Evolutionary conservation across 2,797 vertebrate species (phyloP), one percentile per base, ranked within the genome.

Genomic region (Liparis tanakae): DNA sequence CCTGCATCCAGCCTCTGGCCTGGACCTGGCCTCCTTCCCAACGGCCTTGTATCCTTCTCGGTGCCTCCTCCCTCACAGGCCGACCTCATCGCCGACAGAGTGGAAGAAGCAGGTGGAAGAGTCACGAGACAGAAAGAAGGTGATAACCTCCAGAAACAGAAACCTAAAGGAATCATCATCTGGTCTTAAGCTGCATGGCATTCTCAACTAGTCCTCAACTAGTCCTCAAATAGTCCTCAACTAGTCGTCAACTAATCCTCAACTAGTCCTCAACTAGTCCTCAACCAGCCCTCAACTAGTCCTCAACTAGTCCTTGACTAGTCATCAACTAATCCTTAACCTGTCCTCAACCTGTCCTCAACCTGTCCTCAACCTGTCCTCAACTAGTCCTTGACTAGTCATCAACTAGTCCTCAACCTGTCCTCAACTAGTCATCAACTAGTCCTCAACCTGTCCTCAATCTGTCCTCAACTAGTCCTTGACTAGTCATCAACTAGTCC

Each of bases 151-250:
- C 17, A 39, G 30, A 13, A 43, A 9, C 36, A 53, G 10, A 46
- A 41, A 20, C 13, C 6, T 30, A 13, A 60, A 36, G 13, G 9
- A 50, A 30, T 20, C 43, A 36, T 3, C 33, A 67, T 48, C 46
- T 65, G 64, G 7, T 70, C 70, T 50, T n/a, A 9, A 71, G 44
- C 37, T 41, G 3, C 44, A 15, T 9, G 17, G 51, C 54, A 74
- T 65, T 48, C 18, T 18, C 46, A 48, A n/a, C 18, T 30, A 30
- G 25, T 30, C 25, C 25, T 30, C 25, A 30, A 30, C 25, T 30
- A 30, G 25, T 30, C 25, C 25, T 30, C 25, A 30, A 30, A 2
- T 30, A 30, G 25, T 30, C n/a, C 46, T 48, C 7, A 48, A n/a
- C 18, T 30, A 30, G 25, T 30, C 25, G 2, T 30, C 25, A 30